Percentiles rank a stretch among this genome's conserved stretches.
These are phyloP conservation scores for Caretta caretta DNA, from an alignment of 2,113 vertebrate genomes.

Conservation along the genomic window DNA sequence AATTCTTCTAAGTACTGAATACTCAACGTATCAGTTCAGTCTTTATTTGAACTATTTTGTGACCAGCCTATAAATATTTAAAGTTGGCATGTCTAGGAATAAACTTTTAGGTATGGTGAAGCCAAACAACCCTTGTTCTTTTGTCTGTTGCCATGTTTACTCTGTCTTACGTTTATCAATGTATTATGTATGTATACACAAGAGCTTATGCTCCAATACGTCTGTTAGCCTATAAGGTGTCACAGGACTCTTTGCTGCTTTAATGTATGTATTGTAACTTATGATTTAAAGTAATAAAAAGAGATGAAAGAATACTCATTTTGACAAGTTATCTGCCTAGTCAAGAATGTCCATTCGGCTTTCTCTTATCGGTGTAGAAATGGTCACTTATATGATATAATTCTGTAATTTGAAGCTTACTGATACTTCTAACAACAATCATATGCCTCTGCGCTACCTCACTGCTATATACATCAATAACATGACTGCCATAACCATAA, in stretches of 20 bases:
- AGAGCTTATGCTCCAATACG: too few relatives aligned
- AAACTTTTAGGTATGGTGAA: neutral
- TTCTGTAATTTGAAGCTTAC: neutral
- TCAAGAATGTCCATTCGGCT: neutral
- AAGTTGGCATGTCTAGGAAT: neutral
- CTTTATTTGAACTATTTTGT: neutral
- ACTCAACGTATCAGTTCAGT: neutral
- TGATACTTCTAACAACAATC: neutral
- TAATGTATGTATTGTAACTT: neutral
- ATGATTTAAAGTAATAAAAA: neutral
- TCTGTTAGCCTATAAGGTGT: too few relatives aligned
- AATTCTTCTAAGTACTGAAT: too few relatives aligned
- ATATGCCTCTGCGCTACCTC: neutral
- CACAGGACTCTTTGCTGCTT: too few relatives aligned
- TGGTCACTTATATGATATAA: neutral
- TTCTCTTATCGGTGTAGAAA: neutral
- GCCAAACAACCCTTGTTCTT: neutral
- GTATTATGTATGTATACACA: neutral
- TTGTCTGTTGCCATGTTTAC: neutral
- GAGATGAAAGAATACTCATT: neutral
- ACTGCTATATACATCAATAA: neutral
- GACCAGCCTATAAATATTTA: accelerated
- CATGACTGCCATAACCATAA: neutral
- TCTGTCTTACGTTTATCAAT: neutral
- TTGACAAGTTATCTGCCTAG: neutral